These are phyloP conservation scores for Macrosiphum euphorbiae DNA, from an alignment of 2,888 invertebrate genomes.

Conservation along the genomic window DNA sequence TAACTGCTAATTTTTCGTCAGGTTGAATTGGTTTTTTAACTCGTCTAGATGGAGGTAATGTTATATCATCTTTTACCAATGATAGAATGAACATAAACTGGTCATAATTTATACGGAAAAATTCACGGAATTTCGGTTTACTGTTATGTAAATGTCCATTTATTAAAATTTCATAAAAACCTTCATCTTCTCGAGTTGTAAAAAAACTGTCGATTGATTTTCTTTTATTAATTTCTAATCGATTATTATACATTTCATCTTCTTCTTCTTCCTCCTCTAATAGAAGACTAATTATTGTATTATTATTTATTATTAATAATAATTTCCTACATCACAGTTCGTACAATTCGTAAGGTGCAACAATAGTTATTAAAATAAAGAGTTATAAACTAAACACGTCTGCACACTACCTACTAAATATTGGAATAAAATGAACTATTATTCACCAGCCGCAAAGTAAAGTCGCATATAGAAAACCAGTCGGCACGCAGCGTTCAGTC, in stretches of 20 bases:
- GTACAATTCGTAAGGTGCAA: not conserved
- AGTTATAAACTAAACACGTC: not conserved
- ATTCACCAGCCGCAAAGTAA: not conserved
- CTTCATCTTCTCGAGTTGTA: too few relatives aligned
- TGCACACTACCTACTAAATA: not conserved
- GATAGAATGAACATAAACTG: constrained; percentile 1
- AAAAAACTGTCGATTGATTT: too few relatives aligned
- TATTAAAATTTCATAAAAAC: too few relatives aligned
- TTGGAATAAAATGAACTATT: not conserved
- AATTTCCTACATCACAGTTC: too few relatives aligned
- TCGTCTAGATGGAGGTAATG: not conserved
- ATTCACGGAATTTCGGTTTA: too few relatives aligned
- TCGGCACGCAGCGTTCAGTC: not conserved
- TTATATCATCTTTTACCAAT: not conserved
- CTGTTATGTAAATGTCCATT: too few relatives aligned
- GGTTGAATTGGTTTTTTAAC: constrained; percentile 12
- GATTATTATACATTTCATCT: too few relatives aligned
- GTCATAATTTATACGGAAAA: too few relatives aligned
- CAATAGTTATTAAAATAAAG: not conserved
- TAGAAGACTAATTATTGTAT: too few relatives aligned
- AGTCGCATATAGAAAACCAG: not conserved
- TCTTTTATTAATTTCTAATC: too few relatives aligned
- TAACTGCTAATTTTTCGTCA: not conserved
- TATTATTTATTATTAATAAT: too few relatives aligned
- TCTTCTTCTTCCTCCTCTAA: too few relatives aligned